Evolutionary conservation across 2,797 vertebrate species (phyloP).

Genomic region (Melopsittacus undulatus): DNA sequence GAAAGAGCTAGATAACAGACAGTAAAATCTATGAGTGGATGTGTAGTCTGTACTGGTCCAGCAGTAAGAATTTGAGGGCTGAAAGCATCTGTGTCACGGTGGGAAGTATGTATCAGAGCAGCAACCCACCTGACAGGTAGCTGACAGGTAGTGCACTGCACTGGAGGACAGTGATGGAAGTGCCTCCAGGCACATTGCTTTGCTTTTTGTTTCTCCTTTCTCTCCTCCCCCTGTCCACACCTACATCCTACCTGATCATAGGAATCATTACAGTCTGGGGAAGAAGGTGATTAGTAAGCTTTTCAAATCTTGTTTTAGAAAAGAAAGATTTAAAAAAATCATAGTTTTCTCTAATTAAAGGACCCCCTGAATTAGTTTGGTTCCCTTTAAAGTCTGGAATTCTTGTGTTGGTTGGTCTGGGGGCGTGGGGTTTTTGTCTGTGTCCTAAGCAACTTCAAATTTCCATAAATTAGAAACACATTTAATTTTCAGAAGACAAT

Average conservation of each 20-base stretch:
- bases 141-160: fast-evolving
- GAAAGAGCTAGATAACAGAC: not conserved
- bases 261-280: not conserved
- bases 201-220: not conserved
- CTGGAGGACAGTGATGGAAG: not conserved
- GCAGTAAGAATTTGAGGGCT: not conserved
- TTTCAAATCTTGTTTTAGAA: not conserved
- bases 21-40: not conserved
- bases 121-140: not conserved
- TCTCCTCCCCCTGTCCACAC: not conserved
- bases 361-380: not conserved
- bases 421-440: not conserved
- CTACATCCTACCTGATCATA: not conserved
- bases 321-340: not conserved
- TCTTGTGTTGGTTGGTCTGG: not conserved
- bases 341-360: not conserved
- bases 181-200: fast-evolving
- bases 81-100: not conserved
- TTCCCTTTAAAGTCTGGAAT: constrained; percentile 30
- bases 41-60: not conserved
- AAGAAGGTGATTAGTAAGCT: not conserved
- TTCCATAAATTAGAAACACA: constrained; percentile 45
- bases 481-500: constrained; percentile 25
- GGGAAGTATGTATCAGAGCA: not conserved
- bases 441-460: constrained; percentile 2